These are phyloP conservation scores for Xerus rutilus DNA, from an alignment of 2,797 vertebrate genomes.

Conservation along the genomic window DNA sequence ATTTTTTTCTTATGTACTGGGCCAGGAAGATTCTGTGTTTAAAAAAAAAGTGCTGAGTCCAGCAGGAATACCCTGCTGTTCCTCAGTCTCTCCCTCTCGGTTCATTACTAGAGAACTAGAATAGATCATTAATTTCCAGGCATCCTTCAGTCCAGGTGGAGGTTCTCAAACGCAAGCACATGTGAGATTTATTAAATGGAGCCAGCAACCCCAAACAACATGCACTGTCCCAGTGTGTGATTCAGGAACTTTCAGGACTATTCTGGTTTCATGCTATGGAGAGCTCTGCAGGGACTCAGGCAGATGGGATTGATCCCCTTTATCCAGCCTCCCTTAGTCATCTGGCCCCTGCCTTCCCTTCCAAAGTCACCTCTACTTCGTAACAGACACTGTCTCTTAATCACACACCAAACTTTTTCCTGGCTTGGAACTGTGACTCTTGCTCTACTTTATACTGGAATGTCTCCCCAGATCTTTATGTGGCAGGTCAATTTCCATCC, in stretches of 20 bases:
- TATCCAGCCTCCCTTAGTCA: background rate
- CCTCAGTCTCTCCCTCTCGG: accelerated
- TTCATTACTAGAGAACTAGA: background rate
- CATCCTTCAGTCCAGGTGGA: background rate
- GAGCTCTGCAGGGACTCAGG: accelerated
- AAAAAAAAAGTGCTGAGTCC: accelerated
- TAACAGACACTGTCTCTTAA: background rate
- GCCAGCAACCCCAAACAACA: background rate
- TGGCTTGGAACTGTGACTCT: background rate
- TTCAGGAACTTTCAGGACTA: background rate
- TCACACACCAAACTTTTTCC: background rate
- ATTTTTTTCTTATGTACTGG: background rate
- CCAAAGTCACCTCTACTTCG: accelerated
- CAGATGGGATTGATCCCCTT: too few species aligned
- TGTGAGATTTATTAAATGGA: accelerated
- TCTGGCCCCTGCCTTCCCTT: background rate
- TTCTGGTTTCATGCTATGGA: background rate
- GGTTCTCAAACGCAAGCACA: background rate
- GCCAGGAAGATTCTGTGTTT: background rate
- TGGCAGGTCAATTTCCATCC: background rate
- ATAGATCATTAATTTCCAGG: background rate
- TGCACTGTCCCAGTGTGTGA: accelerated
- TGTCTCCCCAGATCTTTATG: background rate
- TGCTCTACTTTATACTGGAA: background rate
- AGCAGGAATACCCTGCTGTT: background rate